Percentiles rank a stretch among this genome's conserved stretches.
phyloP scores from a whole-genome alignment of 2,797 vertebrate genomes.

The Semotilus atromaculatus region DNA sequence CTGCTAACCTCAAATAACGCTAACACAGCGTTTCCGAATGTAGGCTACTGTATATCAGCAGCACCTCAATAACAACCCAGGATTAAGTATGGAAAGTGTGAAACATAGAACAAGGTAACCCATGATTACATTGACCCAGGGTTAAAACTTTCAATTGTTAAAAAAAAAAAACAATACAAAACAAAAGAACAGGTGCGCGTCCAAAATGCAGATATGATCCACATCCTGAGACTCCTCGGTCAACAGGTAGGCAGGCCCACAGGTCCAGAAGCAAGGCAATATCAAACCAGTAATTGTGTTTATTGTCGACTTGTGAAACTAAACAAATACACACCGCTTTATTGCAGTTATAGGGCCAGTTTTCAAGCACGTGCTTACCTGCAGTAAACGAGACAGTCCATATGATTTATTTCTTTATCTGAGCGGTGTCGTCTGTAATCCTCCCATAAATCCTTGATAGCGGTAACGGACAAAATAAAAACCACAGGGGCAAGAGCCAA shows the following conservation, averaged over 20 bases:
- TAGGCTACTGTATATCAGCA: not conserved
- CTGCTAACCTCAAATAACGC: no score
- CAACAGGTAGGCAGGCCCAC: conserved; percentile 42
- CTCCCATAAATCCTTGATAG: conserved; percentile 96
- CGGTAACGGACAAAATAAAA: conserved; percentile 94
- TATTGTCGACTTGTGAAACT: not conserved
- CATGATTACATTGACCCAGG: not conserved
- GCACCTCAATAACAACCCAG: not conserved
- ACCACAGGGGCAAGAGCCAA: conserved; percentile 93
- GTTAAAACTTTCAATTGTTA: not conserved
- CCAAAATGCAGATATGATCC: not conserved
- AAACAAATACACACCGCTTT: not conserved
- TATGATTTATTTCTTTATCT: conserved; percentile 94
- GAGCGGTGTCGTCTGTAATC: conserved; percentile 94
- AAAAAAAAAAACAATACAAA: not conserved
- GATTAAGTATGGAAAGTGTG: not conserved
- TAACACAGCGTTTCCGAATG: not conserved
- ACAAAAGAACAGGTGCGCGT: not conserved
- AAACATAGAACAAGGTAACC: not conserved
- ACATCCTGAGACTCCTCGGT: not conserved
- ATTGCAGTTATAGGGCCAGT: not conserved
- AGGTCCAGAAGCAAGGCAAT: not conserved
- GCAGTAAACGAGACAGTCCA: conserved; percentile 94
- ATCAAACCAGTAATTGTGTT: not conserved
- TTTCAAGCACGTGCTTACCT: conserved; percentile 76